Evolutionary conservation across 2,797 vertebrate species (phyloP).

Genomic region (Chanos chanos): DNA sequence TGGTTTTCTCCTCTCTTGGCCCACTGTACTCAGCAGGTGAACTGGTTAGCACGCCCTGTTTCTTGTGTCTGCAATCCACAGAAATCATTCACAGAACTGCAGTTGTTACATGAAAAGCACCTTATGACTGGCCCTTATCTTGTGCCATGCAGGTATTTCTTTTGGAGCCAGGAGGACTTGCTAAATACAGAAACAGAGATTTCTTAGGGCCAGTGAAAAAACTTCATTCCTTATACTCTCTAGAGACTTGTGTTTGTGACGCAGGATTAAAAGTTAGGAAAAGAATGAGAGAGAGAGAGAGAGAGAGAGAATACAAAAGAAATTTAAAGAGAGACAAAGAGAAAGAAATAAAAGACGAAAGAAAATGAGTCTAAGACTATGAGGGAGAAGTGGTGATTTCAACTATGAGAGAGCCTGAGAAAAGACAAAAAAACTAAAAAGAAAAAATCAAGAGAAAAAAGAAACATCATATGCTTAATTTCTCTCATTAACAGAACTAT

Average conservation of each 20-base stretch:
- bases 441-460: constrained; percentile 26
- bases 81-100: no score
- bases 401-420: no score
- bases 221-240: no score
- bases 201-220: no score
- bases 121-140: no score
- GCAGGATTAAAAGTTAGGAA: constrained; percentile 15
- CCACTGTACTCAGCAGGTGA: no score
- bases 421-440: not conserved
- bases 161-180: no score
- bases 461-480: constrained; percentile 53
- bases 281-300: not conserved
- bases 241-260: no score
- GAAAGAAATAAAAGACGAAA: constrained; percentile 19
- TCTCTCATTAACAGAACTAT: constrained; percentile 64
- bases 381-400: no score
- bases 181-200: not conserved
- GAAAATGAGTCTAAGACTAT: not conserved
- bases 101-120: no score
- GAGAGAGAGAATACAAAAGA: not conserved
- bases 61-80: constrained; percentile 9
- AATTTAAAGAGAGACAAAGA: constrained; percentile 19
- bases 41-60: constrained; percentile 9
- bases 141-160: no score
- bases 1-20: no score